Evolutionary conservation across 2,797 vertebrate species (phyloP).

Genomic region (Gobio occitaniae): DNA sequence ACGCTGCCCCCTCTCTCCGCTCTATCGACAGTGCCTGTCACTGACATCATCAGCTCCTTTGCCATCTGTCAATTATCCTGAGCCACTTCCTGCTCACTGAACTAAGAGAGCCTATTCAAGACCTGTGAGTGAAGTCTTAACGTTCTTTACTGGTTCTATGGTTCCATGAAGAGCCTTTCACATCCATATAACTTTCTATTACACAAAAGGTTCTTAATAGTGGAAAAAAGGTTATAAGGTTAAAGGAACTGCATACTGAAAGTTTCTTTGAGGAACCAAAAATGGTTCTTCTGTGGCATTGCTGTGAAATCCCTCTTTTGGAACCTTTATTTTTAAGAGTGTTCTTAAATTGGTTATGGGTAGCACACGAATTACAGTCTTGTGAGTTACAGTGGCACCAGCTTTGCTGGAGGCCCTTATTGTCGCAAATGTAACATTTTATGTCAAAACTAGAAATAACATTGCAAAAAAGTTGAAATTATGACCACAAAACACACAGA

Average conservation of each 20-base stretch:
- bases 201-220: neutral
- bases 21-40: slow-evolving; percentile 67
- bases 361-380: neutral
- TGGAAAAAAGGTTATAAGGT: neutral
- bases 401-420: neutral
- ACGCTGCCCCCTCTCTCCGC: slow-evolving; percentile 18
- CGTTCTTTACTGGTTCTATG: neutral
- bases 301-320: neutral
- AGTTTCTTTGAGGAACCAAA: neutral
- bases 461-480: neutral
- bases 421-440: neutral
- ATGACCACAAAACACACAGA: neutral
- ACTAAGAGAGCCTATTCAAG: slow-evolving; percentile 67
- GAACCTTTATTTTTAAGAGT: neutral
- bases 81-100: slow-evolving; percentile 61
- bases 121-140: neutral
- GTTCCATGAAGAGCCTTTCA: neutral
- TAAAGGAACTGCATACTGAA: neutral
- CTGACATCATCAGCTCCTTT: slow-evolving; percentile 72
- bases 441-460: neutral
- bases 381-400: neutral
- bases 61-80: slow-evolving; percentile 61
- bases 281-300: neutral
- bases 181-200: neutral
- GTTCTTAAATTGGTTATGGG: neutral